phyloP scores from a whole-genome alignment of 2,113 vertebrate species.

The Hydropotes inermis region DNA sequence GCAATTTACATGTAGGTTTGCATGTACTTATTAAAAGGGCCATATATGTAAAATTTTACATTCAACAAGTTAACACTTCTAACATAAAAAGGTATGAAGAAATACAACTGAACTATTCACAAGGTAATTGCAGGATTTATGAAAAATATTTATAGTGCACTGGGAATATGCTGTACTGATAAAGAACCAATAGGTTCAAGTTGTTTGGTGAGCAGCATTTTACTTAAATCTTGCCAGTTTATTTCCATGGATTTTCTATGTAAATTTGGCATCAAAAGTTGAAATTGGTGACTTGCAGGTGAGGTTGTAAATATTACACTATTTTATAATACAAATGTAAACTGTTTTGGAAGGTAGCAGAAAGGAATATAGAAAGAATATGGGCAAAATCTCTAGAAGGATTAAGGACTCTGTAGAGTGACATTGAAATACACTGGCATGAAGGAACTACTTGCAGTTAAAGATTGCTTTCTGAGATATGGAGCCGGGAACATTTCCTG shows the following conservation, averaged over 20 bases:
- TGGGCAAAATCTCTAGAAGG: background rate
- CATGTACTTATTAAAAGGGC: background rate
- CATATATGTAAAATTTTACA: background rate
- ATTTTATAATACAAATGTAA: background rate
- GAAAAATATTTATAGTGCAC: background rate
- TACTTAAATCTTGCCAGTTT: background rate
- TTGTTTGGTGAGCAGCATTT: background rate
- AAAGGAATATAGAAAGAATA: background rate
- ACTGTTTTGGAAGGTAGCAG: background rate
- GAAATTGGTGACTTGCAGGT: background rate
- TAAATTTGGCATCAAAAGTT: background rate
- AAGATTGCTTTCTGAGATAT: slow-evolving; percentile 62
- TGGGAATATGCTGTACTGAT: background rate
- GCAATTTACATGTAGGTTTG: background rate
- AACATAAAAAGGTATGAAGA: background rate
- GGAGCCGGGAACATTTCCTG: slow-evolving; percentile 33
- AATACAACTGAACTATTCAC: background rate
- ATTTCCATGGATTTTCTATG: background rate
- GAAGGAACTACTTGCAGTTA: background rate
- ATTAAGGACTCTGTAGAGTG: background rate
- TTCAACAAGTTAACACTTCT: background rate
- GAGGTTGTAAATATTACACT: background rate
- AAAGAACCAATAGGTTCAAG: background rate
- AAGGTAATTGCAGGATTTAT: background rate
- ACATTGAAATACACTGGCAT: slow-evolving; percentile 30